These are phyloP conservation scores for Orthosia incerta DNA, from an alignment of 2,888 invertebrate genomes.

Conservation along the genomic window DNA sequence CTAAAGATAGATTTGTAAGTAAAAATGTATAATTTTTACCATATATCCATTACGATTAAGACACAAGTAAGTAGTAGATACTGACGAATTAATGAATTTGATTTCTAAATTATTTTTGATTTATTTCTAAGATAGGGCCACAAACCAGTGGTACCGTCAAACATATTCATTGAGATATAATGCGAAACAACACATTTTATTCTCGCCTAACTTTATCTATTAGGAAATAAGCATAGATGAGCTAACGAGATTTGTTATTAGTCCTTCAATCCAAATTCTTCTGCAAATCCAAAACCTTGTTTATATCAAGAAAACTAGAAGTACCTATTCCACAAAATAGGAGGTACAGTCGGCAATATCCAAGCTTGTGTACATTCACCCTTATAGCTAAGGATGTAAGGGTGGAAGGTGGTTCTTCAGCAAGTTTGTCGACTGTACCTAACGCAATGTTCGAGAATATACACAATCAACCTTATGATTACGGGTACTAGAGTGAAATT, in stretches of 20 bases:
- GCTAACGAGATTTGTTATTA: constrained; percentile 14
- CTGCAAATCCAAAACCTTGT: constrained; percentile 36
- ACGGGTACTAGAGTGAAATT: background rate
- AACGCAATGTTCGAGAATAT: background rate
- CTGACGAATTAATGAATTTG: background rate
- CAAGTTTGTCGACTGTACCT: constrained; percentile 2
- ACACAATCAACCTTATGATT: constrained; percentile 11
- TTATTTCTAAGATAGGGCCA: background rate
- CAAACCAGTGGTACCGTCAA: background rate
- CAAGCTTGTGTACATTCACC: constrained; percentile 1
- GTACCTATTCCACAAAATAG: constrained; percentile 22
- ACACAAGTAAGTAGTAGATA: too few species aligned
- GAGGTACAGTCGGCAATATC: constrained; percentile 5
- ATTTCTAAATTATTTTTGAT: background rate
- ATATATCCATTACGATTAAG: too few species aligned
- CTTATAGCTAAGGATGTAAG: background rate
- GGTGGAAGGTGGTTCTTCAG: background rate
- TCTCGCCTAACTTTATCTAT: background rate
- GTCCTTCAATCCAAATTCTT: constrained; percentile 24
- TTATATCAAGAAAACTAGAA: constrained; percentile 44
- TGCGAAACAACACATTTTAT: background rate
- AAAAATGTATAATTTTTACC: too few species aligned
- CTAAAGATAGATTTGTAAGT: background rate
- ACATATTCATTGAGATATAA: background rate
- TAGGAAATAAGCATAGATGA: background rate